Evolutionary conservation across 1,140 invertebrate genomes (phyloP).

Genomic region (Drosophila ambigua): DNA sequence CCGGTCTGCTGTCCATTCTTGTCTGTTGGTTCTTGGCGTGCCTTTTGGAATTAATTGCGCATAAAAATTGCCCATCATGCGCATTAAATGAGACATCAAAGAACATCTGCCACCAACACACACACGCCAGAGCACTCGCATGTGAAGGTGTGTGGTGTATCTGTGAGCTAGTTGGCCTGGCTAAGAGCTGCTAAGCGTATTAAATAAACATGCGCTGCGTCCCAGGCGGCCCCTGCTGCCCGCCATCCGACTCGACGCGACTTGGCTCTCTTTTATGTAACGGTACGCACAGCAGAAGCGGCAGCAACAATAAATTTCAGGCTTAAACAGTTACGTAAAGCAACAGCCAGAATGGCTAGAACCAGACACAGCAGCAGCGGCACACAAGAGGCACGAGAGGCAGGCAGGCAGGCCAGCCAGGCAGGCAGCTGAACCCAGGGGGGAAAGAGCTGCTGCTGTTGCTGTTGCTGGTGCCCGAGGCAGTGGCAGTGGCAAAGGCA

Average conservation of each 20-base stretch:
- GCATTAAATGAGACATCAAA: conserved; percentile 69
- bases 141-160: neutral
- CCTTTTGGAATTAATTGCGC: conserved; percentile 55
- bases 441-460: neutral
- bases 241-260: neutral
- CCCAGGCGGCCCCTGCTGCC: neutral
- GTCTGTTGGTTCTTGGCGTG: conserved; percentile 7
- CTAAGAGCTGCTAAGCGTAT: conserved; percentile 75
- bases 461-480: too few relatives aligned
- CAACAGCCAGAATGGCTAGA: conserved; percentile 39
- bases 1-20: conserved; percentile 19
- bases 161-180: conserved; percentile 53
- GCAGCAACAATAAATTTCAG: conserved; percentile 75
- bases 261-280: conserved; percentile 69
- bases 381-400: conserved; percentile 5
- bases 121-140: neutral
- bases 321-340: conserved; percentile 79
- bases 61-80: conserved; percentile 64
- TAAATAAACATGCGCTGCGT: conserved; percentile 71
- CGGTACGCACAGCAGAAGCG: conserved; percentile 59
- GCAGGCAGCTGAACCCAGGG: too few relatives aligned
- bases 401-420: too few relatives aligned
- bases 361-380: conserved; percentile 15
- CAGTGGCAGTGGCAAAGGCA: neutral
- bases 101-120: conserved; percentile 22